phyloP scores from a whole-genome alignment of 2,797 vertebrate genomes.

The Silurus lanzhouensis region DNA sequence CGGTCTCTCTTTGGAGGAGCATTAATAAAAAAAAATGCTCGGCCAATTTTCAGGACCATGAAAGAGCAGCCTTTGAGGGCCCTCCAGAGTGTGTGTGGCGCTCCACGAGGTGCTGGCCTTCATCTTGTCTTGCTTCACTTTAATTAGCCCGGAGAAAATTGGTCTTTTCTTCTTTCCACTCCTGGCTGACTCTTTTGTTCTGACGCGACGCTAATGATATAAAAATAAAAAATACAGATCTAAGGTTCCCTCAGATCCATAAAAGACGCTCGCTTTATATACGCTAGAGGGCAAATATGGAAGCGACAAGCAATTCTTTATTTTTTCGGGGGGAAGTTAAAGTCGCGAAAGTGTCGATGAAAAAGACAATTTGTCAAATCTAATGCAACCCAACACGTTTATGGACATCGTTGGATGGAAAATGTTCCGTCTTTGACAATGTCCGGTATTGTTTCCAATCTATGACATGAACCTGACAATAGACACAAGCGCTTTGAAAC shows the following conservation, averaged over 20 bases:
- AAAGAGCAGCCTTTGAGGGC: constrained; percentile 50
- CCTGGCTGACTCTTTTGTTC: constrained; percentile 53
- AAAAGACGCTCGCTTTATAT: neutral
- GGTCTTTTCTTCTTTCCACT: constrained; percentile 51
- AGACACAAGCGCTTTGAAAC: neutral
- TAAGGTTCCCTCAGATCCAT: constrained; percentile 17
- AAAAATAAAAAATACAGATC: constrained; percentile 39
- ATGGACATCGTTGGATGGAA: neutral
- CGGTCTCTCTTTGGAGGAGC: constrained; percentile 17
- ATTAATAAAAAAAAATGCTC: constrained; percentile 30
- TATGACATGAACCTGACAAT: neutral
- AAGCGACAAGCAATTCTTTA: neutral
- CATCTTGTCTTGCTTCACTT: constrained; percentile 56
- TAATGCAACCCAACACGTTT: neutral
- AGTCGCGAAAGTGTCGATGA: neutral
- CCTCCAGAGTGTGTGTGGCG: constrained; percentile 47
- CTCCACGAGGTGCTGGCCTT: constrained; percentile 49
- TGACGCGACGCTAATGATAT: constrained; percentile 52
- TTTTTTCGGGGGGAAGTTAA: neutral
- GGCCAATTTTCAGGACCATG: constrained; percentile 54
- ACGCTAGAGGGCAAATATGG: neutral
- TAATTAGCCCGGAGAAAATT: constrained; percentile 59
- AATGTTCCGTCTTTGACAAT: neutral
- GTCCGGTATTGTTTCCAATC: neutral
- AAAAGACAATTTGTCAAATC: neutral